Evolutionary conservation across 2,888 invertebrate genomes (phyloP), one percentile per base, ranked within the genome.

Genomic region (Euplagia quadripunctaria): DNA sequence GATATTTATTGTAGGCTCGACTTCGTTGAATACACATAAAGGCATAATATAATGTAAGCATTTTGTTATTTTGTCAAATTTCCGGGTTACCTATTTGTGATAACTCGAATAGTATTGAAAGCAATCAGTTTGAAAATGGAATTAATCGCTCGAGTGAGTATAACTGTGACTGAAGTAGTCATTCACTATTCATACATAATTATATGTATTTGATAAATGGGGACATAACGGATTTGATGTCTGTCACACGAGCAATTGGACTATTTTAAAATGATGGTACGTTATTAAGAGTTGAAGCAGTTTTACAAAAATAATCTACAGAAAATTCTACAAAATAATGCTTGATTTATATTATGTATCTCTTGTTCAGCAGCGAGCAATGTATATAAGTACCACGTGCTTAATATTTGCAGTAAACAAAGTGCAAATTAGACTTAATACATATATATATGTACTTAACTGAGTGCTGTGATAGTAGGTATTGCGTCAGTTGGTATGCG

Each of bases 81-180:
- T 80, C 78, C 72, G 70, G 75, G 78, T 73, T 78, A 31, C 31
- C 31, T 31, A 78, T 76, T 74, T 31, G n/a, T 71, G 68, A 74
- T 74, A 83, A 75, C 76, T 76, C 64, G 49, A 79, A 81, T 78
- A 78, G 79, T 76, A 76, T 78, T 61, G 68, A 68, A 42, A n/a
- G 31, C 69, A 79, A 79, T 75, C 75, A 71, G 72, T 52, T 68
- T 52, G 63, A 70, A 71, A 64, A 78, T 75, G 66, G 64, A 68
- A 76, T 77, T 75, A 82, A 83, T 80, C 73, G 67, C 73, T 77
- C 71, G 68, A 76, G 71, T 74, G 70, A 20, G 71, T 78, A 82
- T 78, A 79, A 77, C 82, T 78, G 68, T 71, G 65, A 68, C 75
- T 73, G 65, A 77, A 76, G 72, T 49, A 31, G 66, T 80, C 61